phyloP scores from a whole-genome alignment of 2,797 vertebrate genomes.

The Periparus ater region DNA sequence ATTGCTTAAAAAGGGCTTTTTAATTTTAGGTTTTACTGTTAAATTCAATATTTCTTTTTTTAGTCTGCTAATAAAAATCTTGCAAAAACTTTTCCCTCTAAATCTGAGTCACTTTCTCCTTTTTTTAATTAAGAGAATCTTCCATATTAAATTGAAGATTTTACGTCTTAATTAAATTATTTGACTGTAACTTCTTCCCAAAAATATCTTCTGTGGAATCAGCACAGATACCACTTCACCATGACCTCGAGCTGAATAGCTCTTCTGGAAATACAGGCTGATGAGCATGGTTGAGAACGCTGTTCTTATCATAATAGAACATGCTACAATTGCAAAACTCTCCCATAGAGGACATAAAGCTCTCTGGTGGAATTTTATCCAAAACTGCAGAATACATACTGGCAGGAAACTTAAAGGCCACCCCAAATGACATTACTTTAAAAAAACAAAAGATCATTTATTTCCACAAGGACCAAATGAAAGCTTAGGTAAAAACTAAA shows the following conservation, averaged over 20 bases:
- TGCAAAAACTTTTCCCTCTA: background rate
- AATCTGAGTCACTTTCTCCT: background rate
- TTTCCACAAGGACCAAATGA: background rate
- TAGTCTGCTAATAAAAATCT: background rate
- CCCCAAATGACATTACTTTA: background rate
- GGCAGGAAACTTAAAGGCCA: background rate
- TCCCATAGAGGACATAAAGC: background rate
- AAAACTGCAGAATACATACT: background rate
- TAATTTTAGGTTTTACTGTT: background rate
- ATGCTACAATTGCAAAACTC: background rate
- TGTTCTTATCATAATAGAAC: background rate
- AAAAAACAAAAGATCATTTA: background rate
- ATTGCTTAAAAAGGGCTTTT: background rate
- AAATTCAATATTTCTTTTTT: background rate
- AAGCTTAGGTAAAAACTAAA: background rate
- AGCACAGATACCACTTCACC: background rate
- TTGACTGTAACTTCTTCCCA: background rate
- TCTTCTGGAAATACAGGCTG: background rate
- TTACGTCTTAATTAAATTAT: conserved; percentile 9
- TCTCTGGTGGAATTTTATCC: background rate
- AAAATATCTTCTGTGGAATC: background rate
- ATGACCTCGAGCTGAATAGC: background rate
- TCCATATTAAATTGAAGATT: background rate
- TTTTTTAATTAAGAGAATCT: conserved; percentile 4
- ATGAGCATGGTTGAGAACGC: background rate